Evolutionary conservation across 2,888 invertebrate species (phyloP), one percentile per base, ranked within the genome.

Genomic region (Diploptera punctata): DNA sequence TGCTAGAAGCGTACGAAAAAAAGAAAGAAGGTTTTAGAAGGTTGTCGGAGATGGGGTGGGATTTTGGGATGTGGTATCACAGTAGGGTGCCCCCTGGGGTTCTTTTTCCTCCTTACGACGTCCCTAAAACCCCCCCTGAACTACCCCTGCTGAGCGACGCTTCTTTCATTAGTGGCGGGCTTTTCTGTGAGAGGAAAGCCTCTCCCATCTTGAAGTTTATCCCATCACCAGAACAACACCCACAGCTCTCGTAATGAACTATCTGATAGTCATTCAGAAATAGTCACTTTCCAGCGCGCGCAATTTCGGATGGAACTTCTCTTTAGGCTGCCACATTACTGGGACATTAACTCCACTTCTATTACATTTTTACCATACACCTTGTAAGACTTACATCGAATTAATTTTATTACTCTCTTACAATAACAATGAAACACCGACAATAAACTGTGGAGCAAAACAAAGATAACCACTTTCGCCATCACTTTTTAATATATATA

Each of bases 31-130:
- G 75, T 54, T 57, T 65, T 54, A 44, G 73, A 33, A 68, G 69
- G 70, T 24, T 67, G 60, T 70, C 61, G 73, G 71, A 38, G 26
- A 33, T 62, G 57, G 57, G 69, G 65, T 71, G 73, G 71, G 68
- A 67, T 65, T 72, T 68, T 68, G 57, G 68, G 70, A 71, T 75
- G 73, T 52, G 69, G 65, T 71, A 68, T 67, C 71, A 71, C 73
- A 73, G 75, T 75, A 71, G 72, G 68, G 70, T 70, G 73, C 69
- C 38, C 65, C 70, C 62, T 21, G 31, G 65, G 65, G 65, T 43
- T 38, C 26, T 24, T 19, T 21, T 61, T 61, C 38, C 61, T 61
- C 61, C 61, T 61, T 65, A 24, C 65, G 47, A 44, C 65, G 26
- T 65, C 47, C 44, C 65, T 57, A 29, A 29, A 57, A 57, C 57